Base-by-base conservation (phyloP, 2,888 invertebrate genomes). In the Pachycephus smyrnensis region DNA sequence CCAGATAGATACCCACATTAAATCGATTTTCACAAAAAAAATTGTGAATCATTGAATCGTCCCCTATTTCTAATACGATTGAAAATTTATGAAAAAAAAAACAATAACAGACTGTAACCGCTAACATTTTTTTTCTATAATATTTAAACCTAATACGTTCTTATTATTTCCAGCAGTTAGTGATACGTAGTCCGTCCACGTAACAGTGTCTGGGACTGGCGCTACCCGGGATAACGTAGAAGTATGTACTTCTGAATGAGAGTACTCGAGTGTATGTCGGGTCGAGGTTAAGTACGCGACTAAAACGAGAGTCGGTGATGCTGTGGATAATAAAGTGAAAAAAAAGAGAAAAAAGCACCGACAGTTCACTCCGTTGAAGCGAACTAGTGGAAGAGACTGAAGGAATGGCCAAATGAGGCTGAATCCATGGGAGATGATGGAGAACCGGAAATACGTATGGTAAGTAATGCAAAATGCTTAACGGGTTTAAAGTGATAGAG, bases 251-350 rank as follows among this genome's bases (percentile, higher is more conserved):
- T 9, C 23, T 23, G 30, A 31, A 33, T 32, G 71, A 71, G 71
- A 71, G 71, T 35, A 1, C 71, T 71, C 71, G 71, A 71, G 71
- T 35, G 12, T 71, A 31, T 9, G 71, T 15, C 30, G 30, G 71
- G 71, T 71, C 71, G 71, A 71, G 71, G 71, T 71, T 35, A 33
- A 71, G 71, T 11, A 30, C 30, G 55, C 55, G 55, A 55, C 23
- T 55, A 55, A 55, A 55, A 55, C 23, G 55, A 55, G 23, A 55
- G 23, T 9, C 23, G 55, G 9, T 23, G 55, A 55, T 55, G 9
- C 55, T 55, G 55, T 55, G 55, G 55, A 55, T 55, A 23, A 23
- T 55, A 23, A 55, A 55, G 55, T 55, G 55, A 55, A 55, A 23
- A 55, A 55, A 55, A 23, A 2, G 0, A 40, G 55, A 55, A 55